These are phyloP conservation scores for Mesocentrotus franciscanus DNA, from an alignment of 53 echinoderm and acorn worm species.

Conservation along the genomic window DNA sequence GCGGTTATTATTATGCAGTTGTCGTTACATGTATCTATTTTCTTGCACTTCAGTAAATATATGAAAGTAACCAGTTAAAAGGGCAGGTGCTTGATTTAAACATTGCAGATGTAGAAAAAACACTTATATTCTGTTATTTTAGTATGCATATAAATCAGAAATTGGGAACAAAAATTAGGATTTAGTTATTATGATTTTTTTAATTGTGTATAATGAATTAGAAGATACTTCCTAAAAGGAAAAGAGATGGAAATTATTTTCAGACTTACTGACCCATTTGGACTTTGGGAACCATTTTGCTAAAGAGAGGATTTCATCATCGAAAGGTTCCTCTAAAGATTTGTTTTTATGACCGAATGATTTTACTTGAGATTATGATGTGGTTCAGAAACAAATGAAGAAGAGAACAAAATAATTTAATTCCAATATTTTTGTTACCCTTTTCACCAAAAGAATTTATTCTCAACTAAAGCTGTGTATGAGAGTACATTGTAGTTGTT, in stretches of 20 bases:
- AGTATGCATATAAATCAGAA: no score
- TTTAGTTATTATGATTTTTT: no score
- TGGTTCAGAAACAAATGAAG: not conserved
- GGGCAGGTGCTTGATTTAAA: no score
- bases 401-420: not conserved
- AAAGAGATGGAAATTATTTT: no score
- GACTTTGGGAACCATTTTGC: not conserved
- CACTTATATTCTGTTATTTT: no score
- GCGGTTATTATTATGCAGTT: not conserved
- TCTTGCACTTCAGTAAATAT: not conserved
- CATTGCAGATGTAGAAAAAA: no score
- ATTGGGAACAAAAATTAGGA: no score
- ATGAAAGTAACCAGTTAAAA: no score
- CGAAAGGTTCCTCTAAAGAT: not conserved
- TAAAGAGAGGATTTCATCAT: not conserved
- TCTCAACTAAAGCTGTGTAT: constrained; percentile 18
- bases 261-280: not conserved
- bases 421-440: not conserved
- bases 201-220: no score
- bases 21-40: not conserved
- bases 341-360: not conserved
- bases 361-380: not conserved
- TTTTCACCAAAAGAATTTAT: constrained; percentile 40
- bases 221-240: no score
- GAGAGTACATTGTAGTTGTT: not conserved